Base-by-base conservation (phyloP, 2,888 invertebrate genomes). In the Chrysolina haemoptera region DNA sequence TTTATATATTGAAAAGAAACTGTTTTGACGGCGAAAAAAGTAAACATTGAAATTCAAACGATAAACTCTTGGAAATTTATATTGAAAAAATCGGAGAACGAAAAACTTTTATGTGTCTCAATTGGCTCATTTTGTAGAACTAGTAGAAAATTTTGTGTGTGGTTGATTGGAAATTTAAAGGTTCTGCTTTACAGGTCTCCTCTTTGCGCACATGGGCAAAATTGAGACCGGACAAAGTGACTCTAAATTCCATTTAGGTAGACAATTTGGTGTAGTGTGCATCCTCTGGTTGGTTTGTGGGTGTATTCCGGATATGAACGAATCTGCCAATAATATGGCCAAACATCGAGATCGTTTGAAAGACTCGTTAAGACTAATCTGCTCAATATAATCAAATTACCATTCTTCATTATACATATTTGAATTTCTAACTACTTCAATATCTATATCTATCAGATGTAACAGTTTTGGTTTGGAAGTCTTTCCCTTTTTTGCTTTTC, bases 151-250 rank as follows among this genome's bases (percentile, higher is more conserved):
- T 76, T 79, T 74, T 63, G 76, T 77, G 81, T 84, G 82, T 83
- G 81, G 83, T 85, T 83, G 84, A 82, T 80, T 82, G 82, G 74
- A 71, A 76, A 83, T 82, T 81, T 80, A 76, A 74, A 87, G 82
- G 87, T 88, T 88, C 46, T 88, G 91, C 91, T 90, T 93, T 92
- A 92, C 94, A 94, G 94, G 93, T 94, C 94, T 94, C 94, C 94
- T 94, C 94, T 94, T 94, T 94, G 94, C 92, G 94, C 92, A 91
- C 82, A 91, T 79, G 91, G 91, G 93, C 92, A 92, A 93, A 93
- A 92, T 92, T 91, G 93, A 90, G 90, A 90, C 87, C 85, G 83
- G 80, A 71, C 72, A 79, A 77, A 78, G 78, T 76, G 73, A 76
- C 74, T 80, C 82, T 77, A 82, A 84, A 83, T 84, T 83, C 79